phyloP scores from a whole-genome alignment of 1,140 invertebrate species.

The Drosophila ercepeae region DNA sequence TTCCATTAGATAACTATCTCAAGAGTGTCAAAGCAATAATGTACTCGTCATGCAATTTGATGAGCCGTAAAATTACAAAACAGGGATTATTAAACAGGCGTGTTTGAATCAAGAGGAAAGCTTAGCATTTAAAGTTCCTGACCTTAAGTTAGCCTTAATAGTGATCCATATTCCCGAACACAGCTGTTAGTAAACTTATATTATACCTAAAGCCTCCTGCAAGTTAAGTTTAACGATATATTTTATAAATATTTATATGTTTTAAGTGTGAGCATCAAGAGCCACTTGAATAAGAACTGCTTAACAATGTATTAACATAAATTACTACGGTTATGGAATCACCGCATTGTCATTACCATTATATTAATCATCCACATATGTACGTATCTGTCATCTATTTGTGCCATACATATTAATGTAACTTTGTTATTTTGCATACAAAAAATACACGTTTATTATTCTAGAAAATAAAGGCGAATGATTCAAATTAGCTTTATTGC shows the following conservation, averaged over 20 bases:
- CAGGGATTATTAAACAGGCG: slow-evolving; percentile 6
- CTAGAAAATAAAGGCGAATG: slow-evolving; percentile 54
- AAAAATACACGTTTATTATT: slow-evolving; percentile 44
- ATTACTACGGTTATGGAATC: slow-evolving; percentile 31
- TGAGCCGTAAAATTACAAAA: slow-evolving; percentile 2
- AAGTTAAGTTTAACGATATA: slow-evolving; percentile 72
- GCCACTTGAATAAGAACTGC: slow-evolving; percentile 31
- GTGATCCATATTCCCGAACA: slow-evolving; percentile 19
- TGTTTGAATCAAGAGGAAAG: background rate
- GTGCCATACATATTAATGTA: slow-evolving; percentile 54
- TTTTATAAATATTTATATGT: slow-evolving; percentile 73
- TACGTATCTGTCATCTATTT: slow-evolving; percentile 48
- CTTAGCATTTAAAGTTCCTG: slow-evolving; percentile 32
- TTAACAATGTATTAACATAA: slow-evolving; percentile 56
- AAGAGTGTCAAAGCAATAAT: slow-evolving; percentile 1
- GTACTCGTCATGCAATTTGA: background rate
- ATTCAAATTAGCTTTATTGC: slow-evolving; percentile 34
- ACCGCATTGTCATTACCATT: slow-evolving; percentile 39
- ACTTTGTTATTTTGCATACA: slow-evolving; percentile 46
- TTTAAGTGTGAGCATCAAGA: slow-evolving; percentile 18
- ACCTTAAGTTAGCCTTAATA: slow-evolving; percentile 4
- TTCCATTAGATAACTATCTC: slow-evolving; percentile 4
- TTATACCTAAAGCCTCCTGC: slow-evolving; percentile 46
- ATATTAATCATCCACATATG: slow-evolving; percentile 31
- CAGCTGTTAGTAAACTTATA: slow-evolving; percentile 10